These are phyloP conservation scores for Brachyhypopomus occidentalis DNA, from an alignment of 2,113 vertebrate genomes.

Conservation along the genomic window DNA sequence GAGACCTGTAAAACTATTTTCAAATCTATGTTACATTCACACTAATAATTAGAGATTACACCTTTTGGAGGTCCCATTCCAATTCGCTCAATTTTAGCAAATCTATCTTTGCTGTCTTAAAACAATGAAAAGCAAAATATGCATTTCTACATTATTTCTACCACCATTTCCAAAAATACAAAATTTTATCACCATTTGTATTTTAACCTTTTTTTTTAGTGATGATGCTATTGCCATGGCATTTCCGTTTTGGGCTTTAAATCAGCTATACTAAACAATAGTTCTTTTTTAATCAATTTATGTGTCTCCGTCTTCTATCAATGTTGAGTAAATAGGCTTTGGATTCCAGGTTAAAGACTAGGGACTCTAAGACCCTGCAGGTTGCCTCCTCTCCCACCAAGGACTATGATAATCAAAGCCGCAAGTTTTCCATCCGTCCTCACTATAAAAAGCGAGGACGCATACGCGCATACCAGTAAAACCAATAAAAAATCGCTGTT, in stretches of 20 bases:
- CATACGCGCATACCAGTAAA: conserved; percentile 60
- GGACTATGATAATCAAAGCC: conserved; percentile 60
- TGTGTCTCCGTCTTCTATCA: neutral
- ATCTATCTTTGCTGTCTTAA: no score
- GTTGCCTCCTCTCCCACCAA: conserved; percentile 45
- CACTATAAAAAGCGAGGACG: conserved; percentile 67
- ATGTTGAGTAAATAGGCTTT: neutral
- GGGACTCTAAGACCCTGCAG: conserved; percentile 78
- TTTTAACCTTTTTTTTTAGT: no score
- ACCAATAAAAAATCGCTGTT: conserved; percentile 53
- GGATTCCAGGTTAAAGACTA: conserved; percentile 8
- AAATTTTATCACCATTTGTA: neutral
- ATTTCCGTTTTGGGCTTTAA: neutral
- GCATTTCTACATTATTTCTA: no score
- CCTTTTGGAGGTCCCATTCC: no score
- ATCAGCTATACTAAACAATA: neutral
- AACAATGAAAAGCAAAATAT: no score
- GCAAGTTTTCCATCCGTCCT: conserved; percentile 68
- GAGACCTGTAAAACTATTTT: no score
- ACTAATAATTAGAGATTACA: no score
- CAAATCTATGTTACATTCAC: no score
- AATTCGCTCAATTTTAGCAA: no score
- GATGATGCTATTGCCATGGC: neutral
- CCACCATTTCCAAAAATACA: no score
- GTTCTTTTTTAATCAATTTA: neutral